A percentile compares a stretch with the other conserved stretches of the same genome.
phyloP scores from a whole-genome alignment of 2,797 vertebrate species.

The Micropoecilia bifurca region DNA sequence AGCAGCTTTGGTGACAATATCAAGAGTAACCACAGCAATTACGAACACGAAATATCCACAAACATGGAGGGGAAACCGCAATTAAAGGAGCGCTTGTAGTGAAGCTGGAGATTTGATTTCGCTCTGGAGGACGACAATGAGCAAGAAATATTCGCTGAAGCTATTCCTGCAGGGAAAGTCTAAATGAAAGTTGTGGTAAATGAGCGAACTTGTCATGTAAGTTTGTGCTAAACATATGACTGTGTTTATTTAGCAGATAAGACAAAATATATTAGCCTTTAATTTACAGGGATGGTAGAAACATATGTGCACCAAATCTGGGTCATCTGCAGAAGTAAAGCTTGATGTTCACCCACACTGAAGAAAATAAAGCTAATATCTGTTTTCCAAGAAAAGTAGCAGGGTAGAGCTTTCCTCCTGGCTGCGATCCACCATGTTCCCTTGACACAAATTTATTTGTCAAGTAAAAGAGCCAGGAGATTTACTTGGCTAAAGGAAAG shows the following conservation, averaged over 20 bases:
- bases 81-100: constrained; percentile 38
- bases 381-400: constrained; percentile 12
- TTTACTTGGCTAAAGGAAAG: not conserved
- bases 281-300: not conserved
- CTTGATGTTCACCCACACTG: not conserved
- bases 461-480: not conserved
- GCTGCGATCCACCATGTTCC: not conserved
- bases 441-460: constrained; percentile 7
- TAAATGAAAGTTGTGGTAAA: not conserved
- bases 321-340: not conserved
- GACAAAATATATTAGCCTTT: not conserved
- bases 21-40: constrained; percentile 66
- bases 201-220: not conserved
- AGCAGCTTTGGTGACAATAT: constrained; percentile 39
- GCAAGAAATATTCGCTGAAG: not conserved
- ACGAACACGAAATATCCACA: constrained; percentile 49
- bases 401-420: constrained; percentile 5
- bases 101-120: constrained; percentile 15
- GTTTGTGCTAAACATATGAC: not conserved
- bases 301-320: not conserved
- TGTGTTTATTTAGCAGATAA: not conserved
- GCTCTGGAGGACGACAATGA: not conserved
- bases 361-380: not conserved
- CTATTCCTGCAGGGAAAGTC: constrained; percentile 3
- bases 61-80: constrained; percentile 39